Evolutionary conservation across 2,113 vertebrate species (phyloP).

Genomic region (Caracal caracal): DNA sequence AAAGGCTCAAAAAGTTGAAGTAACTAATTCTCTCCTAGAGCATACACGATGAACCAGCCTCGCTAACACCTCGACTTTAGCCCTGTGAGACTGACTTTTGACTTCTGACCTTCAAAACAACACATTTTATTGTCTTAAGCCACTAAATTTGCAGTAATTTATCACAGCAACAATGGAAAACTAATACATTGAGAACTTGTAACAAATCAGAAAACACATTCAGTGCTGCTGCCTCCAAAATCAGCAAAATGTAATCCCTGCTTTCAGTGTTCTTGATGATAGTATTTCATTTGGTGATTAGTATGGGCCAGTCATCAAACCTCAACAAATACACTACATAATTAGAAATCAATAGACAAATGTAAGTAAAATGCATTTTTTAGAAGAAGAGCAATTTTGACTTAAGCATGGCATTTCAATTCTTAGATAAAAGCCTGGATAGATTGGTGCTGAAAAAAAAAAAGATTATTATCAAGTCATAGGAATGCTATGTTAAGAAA

Average conservation of each 20-base stretch:
- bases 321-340: not conserved
- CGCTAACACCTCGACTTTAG: not conserved
- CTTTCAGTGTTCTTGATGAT: not conserved
- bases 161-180: not conserved
- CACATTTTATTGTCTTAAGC: not conserved
- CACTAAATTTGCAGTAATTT: not conserved
- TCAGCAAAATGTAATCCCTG: not conserved
- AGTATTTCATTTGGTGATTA: not conserved
- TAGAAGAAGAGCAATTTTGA: not conserved
- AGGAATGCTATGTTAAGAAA: not conserved
- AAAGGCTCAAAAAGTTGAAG: not conserved
- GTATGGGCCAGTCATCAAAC: not conserved
- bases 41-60: too few species aligned
- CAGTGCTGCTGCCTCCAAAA: not conserved
- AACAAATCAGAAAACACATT: not conserved
- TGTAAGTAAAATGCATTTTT: not conserved
- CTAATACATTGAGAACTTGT: not conserved
- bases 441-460: not conserved
- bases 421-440: not conserved
- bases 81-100: not conserved
- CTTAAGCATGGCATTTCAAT: not conserved
- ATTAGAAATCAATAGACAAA: not conserved
- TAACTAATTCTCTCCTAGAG: not conserved
- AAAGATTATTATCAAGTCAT: not conserved
- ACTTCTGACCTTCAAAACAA: not conserved